Conservation (phyloP, 2,113 vertebrate genomes). For the Myiopsitta monachus region DNA sequence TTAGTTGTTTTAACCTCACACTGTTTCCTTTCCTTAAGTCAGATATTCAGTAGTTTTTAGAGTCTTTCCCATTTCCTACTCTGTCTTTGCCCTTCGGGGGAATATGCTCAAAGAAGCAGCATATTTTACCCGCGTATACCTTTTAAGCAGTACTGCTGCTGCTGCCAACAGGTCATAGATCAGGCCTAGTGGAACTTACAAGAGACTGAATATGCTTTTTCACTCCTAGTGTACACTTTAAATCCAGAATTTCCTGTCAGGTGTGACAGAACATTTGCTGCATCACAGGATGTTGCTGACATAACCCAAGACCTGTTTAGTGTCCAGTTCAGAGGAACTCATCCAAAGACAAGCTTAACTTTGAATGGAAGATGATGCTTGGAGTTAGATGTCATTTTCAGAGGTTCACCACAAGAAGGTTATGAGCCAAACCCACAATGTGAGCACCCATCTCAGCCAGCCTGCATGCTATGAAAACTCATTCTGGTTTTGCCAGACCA, state of each 20-base stretch:
- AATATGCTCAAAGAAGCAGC: not conserved
- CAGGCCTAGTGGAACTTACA: not conserved
- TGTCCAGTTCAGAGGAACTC: not conserved
- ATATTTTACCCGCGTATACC: not conserved
- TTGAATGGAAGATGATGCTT: rapidly evolving
- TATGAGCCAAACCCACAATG: not conserved
- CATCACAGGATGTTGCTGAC: not conserved
- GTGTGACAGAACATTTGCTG: not conserved
- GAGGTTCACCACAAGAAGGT: not conserved
- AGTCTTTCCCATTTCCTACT: not conserved
- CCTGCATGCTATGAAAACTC: not conserved
- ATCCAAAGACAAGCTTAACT: not conserved
- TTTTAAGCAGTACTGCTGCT: not conserved
- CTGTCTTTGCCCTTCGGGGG: not conserved
- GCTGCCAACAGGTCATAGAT: not conserved
- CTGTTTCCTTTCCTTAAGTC: not conserved
- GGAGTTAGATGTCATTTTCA: not conserved
- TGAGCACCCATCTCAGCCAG: not conserved
- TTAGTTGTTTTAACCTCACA: not conserved
- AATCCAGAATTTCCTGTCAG: not conserved
- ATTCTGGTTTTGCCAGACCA: not conserved
- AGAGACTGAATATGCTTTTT: not conserved
- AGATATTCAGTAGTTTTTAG: not conserved
- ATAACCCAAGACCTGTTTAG: not conserved
- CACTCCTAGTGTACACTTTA: not conserved